Conservation (phyloP, 2,888 invertebrate species). For the Xestobium rufovillosum region DNA sequence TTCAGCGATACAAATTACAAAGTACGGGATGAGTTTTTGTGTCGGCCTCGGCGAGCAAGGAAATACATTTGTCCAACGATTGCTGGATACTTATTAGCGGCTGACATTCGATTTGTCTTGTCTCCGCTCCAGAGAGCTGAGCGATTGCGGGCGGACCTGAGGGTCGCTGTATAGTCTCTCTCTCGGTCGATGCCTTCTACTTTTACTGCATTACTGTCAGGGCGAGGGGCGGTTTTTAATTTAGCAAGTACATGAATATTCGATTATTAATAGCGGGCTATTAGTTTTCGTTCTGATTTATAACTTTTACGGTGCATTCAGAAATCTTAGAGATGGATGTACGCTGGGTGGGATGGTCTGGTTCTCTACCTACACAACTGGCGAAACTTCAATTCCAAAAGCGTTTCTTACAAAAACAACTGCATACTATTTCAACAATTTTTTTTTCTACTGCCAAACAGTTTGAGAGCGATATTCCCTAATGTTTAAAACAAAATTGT, state of each 20-base stretch:
- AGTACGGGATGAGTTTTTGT: constrained; percentile 43
- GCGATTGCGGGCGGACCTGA: constrained; percentile 39
- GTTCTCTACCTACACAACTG: too few relatives aligned
- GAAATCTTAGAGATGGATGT: too few relatives aligned
- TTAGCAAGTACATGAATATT: constrained; percentile 38
- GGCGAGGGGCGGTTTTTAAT: constrained; percentile 38
- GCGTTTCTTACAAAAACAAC: too few relatives aligned
- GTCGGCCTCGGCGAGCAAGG: constrained; percentile 41
- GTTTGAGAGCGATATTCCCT: too few relatives aligned
- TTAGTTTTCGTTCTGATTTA: constrained; percentile 25
- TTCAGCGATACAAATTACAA: constrained; percentile 45
- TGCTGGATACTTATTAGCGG: constrained; percentile 48
- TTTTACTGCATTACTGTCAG: constrained; percentile 22
- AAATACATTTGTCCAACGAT: constrained; percentile 45
- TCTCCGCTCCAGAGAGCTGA: constrained; percentile 41
- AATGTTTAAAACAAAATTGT: too few relatives aligned
- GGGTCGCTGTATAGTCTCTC: constrained; percentile 18
- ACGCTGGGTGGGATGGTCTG: too few relatives aligned
- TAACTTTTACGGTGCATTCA: too few relatives aligned
- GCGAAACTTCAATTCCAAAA: too few relatives aligned
- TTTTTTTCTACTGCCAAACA: too few relatives aligned
- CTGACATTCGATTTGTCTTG: constrained; percentile 50
- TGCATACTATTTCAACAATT: too few relatives aligned
- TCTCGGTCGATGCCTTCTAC: constrained; percentile 29
- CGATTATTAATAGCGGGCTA: constrained; percentile 36